Evolutionary conservation across 2,113 vertebrate genomes (phyloP), one percentile per base, ranked within the genome.

Genomic region (Centrocercus urophasianus): DNA sequence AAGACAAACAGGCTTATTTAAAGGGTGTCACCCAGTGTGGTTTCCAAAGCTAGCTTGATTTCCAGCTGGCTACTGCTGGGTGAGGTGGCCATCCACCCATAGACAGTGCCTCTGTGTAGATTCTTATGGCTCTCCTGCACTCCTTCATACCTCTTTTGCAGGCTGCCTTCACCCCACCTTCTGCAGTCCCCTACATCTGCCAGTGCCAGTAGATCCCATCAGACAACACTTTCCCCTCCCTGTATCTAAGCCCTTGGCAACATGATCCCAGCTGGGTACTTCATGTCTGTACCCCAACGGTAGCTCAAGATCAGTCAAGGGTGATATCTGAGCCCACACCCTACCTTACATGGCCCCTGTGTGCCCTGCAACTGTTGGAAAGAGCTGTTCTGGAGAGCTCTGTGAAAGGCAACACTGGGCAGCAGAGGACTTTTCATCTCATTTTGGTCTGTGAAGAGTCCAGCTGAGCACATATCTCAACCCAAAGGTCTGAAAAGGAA

Each of bases 221-320:
- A 83, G 40, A 60, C 24, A 56, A 3, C 47, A 59, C 34, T 34
- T 78, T 60, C 21, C 20, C 32, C 24, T 71, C 42, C 43, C 10
- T 30, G 52, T 47, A 86, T 12, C 70, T 76, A 61, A 86, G 71
- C 30, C 57, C 56, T 69, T 79, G 43, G 85, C 67, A 93, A 93
- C 45, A 30, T 3, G 73, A 95, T 80, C 67, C 64, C 74, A 72
- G 61, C 38, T 28, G 52, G 64, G 40, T 85, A 69, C 71, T 82
- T 91, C 91, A 56, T 88, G 78, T 86, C 83, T 48, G 34, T 75
- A 74, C 38, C 45, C 43, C 71, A 73, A 14, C 2, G 3, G 34
- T 72, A 66, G 90, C 84, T 95, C 92, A 93, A 86, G 84, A 90
- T 86, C 93, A 91, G 73, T 73, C 96, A 92, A 89, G 91, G 91